Evolutionary conservation across 2,888 invertebrate species (phyloP), one percentile per base, ranked within the genome.

Genomic region (Hedychridium roseum): DNA sequence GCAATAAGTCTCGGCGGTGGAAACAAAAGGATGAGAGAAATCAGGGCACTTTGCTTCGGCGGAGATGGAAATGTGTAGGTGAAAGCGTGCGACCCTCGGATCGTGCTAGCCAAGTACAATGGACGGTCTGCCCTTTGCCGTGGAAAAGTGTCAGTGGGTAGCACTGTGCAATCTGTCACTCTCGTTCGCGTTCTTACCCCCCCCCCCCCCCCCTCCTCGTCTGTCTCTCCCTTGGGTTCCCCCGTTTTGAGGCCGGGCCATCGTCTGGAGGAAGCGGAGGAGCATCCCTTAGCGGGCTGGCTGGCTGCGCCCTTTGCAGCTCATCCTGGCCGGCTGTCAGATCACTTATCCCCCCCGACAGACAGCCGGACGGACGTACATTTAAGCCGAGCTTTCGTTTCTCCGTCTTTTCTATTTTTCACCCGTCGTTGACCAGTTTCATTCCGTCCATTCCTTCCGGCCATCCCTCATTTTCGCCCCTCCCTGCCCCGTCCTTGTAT

Each of bases 91-190:
- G 28, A 57, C 31, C 28, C 31, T 44, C 27, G 37, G 44, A 36
- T 61, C 48, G 44, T 44, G 52, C 40, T 47, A 14, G 38, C 30
- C 18, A 35, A 34, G 44, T 37, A 62, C 49, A 57, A 61, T 51
- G 40, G 54, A 15, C 21, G 43, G 45, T 23, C 41, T 42, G 48
- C 40, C 43, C 45, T 54, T 54, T 51, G 50, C 34, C n/a, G n/a
- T 43, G 48, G 56, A 57, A 60, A 52, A 50, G 54, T 57, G 65
- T 63, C 65, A 60, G 60, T 52, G 57, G 47, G 54, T 53, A 50
- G 50, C 49, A 44, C 45, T 51, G 54, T 39, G 68, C 53, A 62
- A 70, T 71, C 64, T 68, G 66, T 71, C 70, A 68, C 59, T 60
- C 61, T 57, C 66, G 48, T 65, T 64, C 60, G 54, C 43, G 31